Percentiles rank a stretch among this genome's conserved stretches.
These are phyloP conservation scores for Menura novaehollandiae DNA, from an alignment of 2,113 vertebrate genomes.

Conservation along the genomic window DNA sequence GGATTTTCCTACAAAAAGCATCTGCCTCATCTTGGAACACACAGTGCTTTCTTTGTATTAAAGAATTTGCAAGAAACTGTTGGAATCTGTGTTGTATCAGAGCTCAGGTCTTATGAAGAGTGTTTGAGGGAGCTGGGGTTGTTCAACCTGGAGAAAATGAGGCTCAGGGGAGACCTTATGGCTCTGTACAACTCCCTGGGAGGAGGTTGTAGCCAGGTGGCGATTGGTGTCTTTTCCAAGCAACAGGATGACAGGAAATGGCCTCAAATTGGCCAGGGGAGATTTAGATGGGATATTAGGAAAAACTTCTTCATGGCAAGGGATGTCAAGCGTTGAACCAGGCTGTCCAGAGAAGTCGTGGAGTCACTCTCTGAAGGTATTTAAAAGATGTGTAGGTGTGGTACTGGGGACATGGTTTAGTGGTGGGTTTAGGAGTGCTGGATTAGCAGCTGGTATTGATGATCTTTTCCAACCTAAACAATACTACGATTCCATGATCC, in stretches of 20 bases:
- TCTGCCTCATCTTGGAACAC: background rate
- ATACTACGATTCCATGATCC: background rate
- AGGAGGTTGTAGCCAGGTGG: background rate
- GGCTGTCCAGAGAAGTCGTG: background rate
- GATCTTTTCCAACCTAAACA: background rate
- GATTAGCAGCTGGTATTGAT: rapidly evolving
- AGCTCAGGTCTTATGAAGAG: background rate
- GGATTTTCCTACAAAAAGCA: background rate
- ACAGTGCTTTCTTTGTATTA: background rate
- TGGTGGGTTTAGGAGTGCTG: background rate
- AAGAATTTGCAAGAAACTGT: background rate
- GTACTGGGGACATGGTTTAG: background rate
- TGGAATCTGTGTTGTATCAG: background rate
- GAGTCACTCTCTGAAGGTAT: background rate
- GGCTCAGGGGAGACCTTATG: background rate
- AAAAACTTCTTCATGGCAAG: background rate
- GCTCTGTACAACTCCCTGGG: background rate
- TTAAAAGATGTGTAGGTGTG: background rate
- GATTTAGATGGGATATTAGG: background rate
- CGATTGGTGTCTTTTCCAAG: background rate
- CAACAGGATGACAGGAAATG: background rate
- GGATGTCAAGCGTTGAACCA: background rate
- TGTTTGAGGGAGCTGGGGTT: background rate
- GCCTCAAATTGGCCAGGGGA: background rate
- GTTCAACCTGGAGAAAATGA: background rate